These are phyloP conservation scores for Tachina grossa DNA, from an alignment of 2,888 invertebrate species.

Conservation along the genomic window DNA sequence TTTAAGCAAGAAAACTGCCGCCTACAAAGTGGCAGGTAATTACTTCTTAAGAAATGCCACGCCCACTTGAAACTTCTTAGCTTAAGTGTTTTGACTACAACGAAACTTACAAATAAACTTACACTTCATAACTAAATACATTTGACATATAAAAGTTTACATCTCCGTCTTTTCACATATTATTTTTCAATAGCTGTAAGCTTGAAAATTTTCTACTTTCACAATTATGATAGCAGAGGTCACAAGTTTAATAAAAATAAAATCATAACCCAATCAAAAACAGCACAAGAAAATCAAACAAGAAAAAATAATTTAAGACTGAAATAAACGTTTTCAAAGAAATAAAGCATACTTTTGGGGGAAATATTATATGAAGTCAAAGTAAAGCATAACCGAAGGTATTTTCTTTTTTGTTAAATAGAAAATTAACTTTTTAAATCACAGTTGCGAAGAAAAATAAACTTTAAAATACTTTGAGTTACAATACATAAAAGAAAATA, in stretches of 20 bases:
- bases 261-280: slow-evolving; percentile 45
- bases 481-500: neutral
- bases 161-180: too few species aligned
- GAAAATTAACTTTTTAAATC: slow-evolving; percentile 4
- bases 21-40: too few species aligned
- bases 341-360: slow-evolving; percentile 47
- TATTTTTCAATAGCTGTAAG: neutral
- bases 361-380: slow-evolving; percentile 19
- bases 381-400: slow-evolving; percentile 44
- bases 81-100: too few species aligned
- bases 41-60: too few species aligned
- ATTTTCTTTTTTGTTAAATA: neutral
- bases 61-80: too few species aligned
- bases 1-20: too few species aligned
- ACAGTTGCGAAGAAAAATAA: neutral
- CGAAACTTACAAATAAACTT: too few species aligned
- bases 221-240: slow-evolving; percentile 48
- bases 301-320: slow-evolving; percentile 21
- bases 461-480: neutral
- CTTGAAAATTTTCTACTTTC: slow-evolving; percentile 9
- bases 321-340: slow-evolving; percentile 20
- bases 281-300: slow-evolving; percentile 1
- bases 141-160: too few species aligned
- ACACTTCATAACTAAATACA: too few species aligned
- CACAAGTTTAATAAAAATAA: slow-evolving; percentile 27